Percentiles rank a stretch among this genome's conserved stretches.
These are phyloP conservation scores for Galerucella calmariensis DNA, from an alignment of 2,888 invertebrate genomes.

Conservation along the genomic window DNA sequence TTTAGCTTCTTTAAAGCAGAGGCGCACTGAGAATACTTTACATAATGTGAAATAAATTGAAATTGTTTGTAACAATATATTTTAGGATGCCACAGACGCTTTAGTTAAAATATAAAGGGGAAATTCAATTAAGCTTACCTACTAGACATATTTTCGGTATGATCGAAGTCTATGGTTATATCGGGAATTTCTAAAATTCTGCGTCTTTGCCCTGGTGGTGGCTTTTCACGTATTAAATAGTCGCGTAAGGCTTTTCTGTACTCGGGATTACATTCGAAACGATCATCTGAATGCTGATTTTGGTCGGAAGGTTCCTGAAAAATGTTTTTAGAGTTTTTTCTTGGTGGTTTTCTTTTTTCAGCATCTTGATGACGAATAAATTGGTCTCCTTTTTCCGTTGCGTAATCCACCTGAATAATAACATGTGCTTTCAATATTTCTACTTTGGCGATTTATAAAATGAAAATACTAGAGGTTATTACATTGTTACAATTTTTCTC, in stretches of 20 bases:
- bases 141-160: constrained; percentile 36
- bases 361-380: constrained; percentile 31
- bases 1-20: too few relatives aligned
- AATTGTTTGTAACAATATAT: too few relatives aligned
- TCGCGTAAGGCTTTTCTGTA: constrained; percentile 65
- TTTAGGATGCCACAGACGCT: too few relatives aligned
- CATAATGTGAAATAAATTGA: too few relatives aligned
- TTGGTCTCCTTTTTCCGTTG: constrained; percentile 37
- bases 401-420: constrained; percentile 51
- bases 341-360: constrained; percentile 39
- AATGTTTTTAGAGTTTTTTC: constrained; percentile 53
- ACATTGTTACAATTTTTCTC: too few relatives aligned
- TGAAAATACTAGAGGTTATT: too few relatives aligned
- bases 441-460: too few relatives aligned
- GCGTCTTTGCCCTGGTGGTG: constrained; percentile 32
- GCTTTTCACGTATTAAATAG: constrained; percentile 62
- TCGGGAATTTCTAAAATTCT: constrained; percentile 39
- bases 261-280: constrained; percentile 64
- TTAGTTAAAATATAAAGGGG: not conserved
- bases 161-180: constrained; percentile 22
- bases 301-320: constrained; percentile 59
- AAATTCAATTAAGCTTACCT: constrained; percentile 19
- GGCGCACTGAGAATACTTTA: too few relatives aligned
- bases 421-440: too few relatives aligned
- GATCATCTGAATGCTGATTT: constrained; percentile 64